Conservation (phyloP, 2,113 vertebrate species). For the Boulengeromyrus knoepffleri region DNA sequence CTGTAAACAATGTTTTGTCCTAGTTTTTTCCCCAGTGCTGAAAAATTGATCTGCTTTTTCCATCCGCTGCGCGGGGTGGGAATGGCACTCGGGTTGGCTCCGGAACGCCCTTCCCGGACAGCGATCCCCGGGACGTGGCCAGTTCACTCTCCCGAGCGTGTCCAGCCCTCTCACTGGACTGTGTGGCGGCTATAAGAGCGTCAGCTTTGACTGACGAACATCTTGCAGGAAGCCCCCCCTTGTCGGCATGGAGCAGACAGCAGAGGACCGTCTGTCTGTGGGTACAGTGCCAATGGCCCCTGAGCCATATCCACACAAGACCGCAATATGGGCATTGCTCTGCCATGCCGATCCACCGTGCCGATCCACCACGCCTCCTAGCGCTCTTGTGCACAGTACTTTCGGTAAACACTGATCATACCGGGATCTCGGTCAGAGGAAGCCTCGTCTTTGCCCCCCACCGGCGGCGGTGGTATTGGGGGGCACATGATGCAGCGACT, state of each 20-base stretch:
- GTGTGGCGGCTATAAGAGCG: slow-evolving; percentile 48
- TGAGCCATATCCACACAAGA: slow-evolving; percentile 4
- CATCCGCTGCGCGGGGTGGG: slow-evolving; percentile 20
- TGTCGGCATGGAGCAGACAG: not conserved
- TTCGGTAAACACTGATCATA: not conserved
- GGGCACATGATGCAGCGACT: slow-evolving; percentile 58
- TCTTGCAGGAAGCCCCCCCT: slow-evolving; percentile 33
- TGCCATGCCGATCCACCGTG: not conserved
- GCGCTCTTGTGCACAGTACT: not conserved
- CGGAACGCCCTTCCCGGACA: slow-evolving; percentile 55
- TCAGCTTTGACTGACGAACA: slow-evolving; percentile 43
- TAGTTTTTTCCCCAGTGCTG: not conserved
- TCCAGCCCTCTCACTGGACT: slow-evolving; percentile 49
- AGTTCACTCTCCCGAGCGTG: slow-evolving; percentile 51
- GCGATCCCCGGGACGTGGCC: slow-evolving; percentile 53
- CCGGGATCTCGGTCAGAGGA: not conserved
- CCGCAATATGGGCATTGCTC: not conserved
- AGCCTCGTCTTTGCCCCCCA: not conserved
- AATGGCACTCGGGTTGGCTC: slow-evolving; percentile 43
- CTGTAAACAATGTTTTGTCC: slow-evolving; percentile 1
- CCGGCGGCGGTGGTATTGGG: not conserved
- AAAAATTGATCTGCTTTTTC: slow-evolving; percentile 36
- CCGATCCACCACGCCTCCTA: not conserved
- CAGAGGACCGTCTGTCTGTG: slow-evolving; percentile 15
- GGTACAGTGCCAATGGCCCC: not conserved